Conservation (phyloP, 2,113 vertebrate species). For the Marcusenius ussheri region DNA sequence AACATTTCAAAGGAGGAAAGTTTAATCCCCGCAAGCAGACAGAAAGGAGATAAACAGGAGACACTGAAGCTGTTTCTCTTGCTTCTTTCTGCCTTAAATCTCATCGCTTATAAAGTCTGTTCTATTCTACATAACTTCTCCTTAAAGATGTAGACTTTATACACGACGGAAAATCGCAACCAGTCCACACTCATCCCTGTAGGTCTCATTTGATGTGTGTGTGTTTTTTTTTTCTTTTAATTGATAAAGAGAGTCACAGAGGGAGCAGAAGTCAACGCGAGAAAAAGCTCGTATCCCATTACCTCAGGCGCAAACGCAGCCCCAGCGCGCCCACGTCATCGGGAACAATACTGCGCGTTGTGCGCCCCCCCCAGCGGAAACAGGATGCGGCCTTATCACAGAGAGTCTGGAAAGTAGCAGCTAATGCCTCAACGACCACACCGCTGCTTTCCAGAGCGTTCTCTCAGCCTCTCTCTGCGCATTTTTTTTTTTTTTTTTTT, state of each 20-base stretch:
- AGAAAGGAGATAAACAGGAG: not conserved
- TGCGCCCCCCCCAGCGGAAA: conserved; percentile 53
- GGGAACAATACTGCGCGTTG: conserved; percentile 43
- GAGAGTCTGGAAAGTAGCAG: conserved; percentile 20
- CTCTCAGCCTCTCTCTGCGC: not conserved
- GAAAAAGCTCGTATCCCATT: conserved; percentile 8
- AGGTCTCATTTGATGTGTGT: not conserved
- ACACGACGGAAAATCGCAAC: not conserved
- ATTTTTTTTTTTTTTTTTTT: not conserved
- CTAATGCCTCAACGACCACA: conserved; percentile 17
- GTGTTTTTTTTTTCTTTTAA: not conserved
- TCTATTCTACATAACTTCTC: not conserved
- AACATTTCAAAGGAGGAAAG: not conserved
- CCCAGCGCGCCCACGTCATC: conserved; percentile 38
- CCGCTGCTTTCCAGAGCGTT: conserved; percentile 7
- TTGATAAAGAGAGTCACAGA: not conserved
- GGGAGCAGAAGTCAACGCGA: not conserved
- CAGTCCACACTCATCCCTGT: not conserved
- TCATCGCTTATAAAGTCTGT: not conserved
- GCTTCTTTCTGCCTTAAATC: not conserved
- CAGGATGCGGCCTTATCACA: conserved; percentile 62
- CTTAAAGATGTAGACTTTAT: not conserved
- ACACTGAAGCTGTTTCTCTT: not conserved
- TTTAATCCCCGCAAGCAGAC: not conserved
- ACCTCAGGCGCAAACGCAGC: not conserved